These are phyloP conservation scores for Megaceryle maxima DNA, from an alignment of 2,113 vertebrate species.

Conservation along the genomic window DNA sequence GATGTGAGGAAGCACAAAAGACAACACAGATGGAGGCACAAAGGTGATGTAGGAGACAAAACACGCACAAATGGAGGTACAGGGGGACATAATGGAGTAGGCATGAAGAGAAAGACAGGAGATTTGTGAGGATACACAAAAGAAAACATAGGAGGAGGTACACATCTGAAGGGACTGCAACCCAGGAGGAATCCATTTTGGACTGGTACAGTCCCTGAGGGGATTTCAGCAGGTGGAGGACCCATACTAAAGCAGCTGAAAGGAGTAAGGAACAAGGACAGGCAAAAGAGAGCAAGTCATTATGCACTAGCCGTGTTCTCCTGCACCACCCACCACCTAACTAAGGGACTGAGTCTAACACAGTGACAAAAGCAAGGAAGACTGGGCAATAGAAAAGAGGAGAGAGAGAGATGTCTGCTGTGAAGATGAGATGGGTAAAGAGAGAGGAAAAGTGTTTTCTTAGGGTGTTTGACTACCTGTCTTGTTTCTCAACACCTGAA, in stretches of 20 bases:
- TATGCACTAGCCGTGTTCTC: not conserved
- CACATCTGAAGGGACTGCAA: not conserved
- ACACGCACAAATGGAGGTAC: not conserved
- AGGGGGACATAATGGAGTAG: not conserved
- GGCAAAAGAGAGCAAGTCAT: not conserved
- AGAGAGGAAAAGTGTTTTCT: not conserved
- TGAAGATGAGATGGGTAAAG: not conserved
- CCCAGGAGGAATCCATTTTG: not conserved
- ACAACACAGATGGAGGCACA: not conserved
- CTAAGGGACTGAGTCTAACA: not conserved
- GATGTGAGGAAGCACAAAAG: not conserved
- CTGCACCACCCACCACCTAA: not conserved
- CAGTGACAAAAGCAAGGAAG: not conserved
- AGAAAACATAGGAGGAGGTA: not conserved
- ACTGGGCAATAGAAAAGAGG: not conserved
- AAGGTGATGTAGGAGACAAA: not conserved
- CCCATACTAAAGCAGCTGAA: not conserved
- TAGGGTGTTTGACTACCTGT: not conserved
- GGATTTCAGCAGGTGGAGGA: not conserved
- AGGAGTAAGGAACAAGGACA: not conserved
- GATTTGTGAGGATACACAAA: not conserved
- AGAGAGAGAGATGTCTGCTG: not conserved
- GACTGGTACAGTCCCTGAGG: accelerated
- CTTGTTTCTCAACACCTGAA: not conserved
- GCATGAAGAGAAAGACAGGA: not conserved